phyloP scores from a whole-genome alignment of 1,140 invertebrate species.

The Nilaparvata lugens region DNA sequence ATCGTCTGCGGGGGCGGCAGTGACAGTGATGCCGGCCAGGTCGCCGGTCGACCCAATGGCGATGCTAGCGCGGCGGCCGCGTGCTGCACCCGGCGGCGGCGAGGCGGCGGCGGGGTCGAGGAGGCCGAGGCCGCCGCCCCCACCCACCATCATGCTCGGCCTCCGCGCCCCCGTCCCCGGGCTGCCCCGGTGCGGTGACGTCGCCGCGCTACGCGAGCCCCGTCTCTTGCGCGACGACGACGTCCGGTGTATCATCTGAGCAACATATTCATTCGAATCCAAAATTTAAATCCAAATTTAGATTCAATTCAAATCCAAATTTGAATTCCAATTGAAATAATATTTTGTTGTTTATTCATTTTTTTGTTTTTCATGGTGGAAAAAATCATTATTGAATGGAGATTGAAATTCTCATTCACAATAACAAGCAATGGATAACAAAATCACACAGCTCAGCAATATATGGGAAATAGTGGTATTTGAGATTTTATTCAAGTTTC shows the following conservation, averaged over 20 bases:
- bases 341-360: too few species aligned
- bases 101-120: conserved; percentile 29
- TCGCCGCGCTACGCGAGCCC: conserved; percentile 51
- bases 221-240: conserved; percentile 54
- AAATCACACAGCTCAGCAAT: too few species aligned
- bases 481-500: too few species aligned
- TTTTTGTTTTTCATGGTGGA: too few species aligned
- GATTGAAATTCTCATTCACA: too few species aligned
- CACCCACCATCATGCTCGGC: conserved; percentile 24
- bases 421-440: too few species aligned
- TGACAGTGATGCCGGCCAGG: conserved; percentile 21
- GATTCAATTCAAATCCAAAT: too few species aligned
- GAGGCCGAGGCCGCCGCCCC: conserved; percentile 33
- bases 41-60: conserved; percentile 29
- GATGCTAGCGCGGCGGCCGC: conserved; percentile 38
- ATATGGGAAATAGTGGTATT: too few species aligned
- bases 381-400: too few species aligned
- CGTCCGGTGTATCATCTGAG: conserved; percentile 49
- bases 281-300: too few species aligned
- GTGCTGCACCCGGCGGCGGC: conserved; percentile 35
- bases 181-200: conserved; percentile 43
- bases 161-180: conserved; percentile 15
- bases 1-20: conserved; percentile 19
- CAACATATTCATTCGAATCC: not conserved
- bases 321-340: too few species aligned